These are phyloP conservation scores for Melospiza melodia DNA, from an alignment of 2,113 vertebrate genomes.

Conservation along the genomic window DNA sequence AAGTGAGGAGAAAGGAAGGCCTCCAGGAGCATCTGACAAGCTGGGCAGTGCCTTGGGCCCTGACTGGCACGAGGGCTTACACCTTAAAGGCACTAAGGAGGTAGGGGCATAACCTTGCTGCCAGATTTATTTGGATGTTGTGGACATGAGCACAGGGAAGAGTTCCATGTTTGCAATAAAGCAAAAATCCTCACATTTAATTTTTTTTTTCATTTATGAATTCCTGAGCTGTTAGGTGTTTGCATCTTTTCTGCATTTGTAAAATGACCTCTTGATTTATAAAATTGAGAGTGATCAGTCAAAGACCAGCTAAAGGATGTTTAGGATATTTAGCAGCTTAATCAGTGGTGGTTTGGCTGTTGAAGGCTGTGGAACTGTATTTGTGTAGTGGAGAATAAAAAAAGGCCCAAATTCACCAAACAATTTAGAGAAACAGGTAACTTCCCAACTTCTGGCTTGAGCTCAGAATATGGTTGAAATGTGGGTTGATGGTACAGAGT, in stretches of 20 bases:
- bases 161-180: neutral
- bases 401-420: neutral
- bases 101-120: constrained; percentile 50
- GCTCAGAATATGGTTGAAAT: neutral
- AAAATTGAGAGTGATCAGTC: neutral
- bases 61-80: constrained; percentile 91
- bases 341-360: neutral
- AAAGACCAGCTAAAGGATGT: neutral
- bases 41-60: constrained; percentile 92
- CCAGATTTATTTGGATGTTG: neutral
- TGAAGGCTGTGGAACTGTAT: neutral
- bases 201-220: neutral
- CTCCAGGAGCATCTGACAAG: constrained; percentile 4
- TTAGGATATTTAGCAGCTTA: neutral
- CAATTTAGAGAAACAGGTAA: neutral
- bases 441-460: neutral
- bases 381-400: neutral
- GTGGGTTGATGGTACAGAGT: neutral
- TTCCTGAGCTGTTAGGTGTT: neutral
- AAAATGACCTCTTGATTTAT: neutral
- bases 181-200: neutral
- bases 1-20: constrained; percentile 20
- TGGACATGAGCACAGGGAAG: neutral
- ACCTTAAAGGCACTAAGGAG: constrained; percentile 84
- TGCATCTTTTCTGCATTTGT: neutral